Base-by-base conservation (phyloP, 2,888 invertebrate species). In the Nomada goodeniana region DNA sequence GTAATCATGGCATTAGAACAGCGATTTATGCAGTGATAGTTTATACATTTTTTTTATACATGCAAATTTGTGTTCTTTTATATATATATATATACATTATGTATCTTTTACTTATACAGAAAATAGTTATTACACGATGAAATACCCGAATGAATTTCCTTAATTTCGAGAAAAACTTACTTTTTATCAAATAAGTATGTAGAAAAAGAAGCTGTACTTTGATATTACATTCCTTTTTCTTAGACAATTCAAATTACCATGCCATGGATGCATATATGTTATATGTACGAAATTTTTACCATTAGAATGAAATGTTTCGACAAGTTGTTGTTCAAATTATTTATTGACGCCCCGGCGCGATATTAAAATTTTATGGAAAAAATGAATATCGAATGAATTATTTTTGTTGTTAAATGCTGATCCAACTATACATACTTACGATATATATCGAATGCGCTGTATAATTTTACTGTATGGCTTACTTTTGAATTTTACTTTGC, bases 271-370 rank as follows among this genome's bases (percentile, higher is more conserved):
- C 63, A 44, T 52, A 68, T 11, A 29, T 65, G 11, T 74, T 67
- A 57, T 15, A 57, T 55, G 1, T 52, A 67, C 50, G 52, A 47
- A 26, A 68, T 7, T 52, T 59, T 67, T 70, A 10, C 20, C 50
- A 60, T 64, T 71, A 20, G 20, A 42, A 60, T 57, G 11, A 70
- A 67, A n/a, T 68, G 57, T 71, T 80, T 70, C 65, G 64, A 60
- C 20, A 76, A 42, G 55, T 64, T 77, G 67, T 77, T 77, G 64
- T 53, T 63, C 7, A 50, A 67, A 71, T 80, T 67, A 75, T 76
- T 69, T 73, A 83, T 84, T 82, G 76, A 61, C 68, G 82, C 85
- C 80, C 78, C 60, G 67, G 53, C 81, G 72, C 74, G 73, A 76
- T 80, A 5, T 69, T 79, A 72, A 82, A 79, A 81, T 50, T 67